These are phyloP conservation scores for Alethe diademata DNA, from an alignment of 2,113 vertebrate genomes.

Conservation along the genomic window DNA sequence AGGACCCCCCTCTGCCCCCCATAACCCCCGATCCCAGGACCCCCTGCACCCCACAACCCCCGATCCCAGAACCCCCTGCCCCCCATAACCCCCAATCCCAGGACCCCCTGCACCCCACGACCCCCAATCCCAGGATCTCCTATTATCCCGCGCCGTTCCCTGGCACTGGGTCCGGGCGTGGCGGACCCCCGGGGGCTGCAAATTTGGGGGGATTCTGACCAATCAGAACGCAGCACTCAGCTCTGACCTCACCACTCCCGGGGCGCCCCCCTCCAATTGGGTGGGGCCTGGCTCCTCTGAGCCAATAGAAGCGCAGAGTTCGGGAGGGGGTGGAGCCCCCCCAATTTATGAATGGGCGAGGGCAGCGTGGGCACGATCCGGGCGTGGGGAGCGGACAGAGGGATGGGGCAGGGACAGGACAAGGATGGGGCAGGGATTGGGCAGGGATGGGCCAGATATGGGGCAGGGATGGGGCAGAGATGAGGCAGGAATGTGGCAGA, in stretches of 20 bases:
- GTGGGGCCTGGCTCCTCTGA: rapidly evolving
- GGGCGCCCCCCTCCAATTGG: background rate
- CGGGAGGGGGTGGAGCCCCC: background rate
- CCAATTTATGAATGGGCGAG: background rate
- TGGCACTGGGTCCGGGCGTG: background rate
- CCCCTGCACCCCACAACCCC: too few relatives aligned
- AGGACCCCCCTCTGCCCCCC: too few relatives aligned
- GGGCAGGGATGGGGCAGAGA: background rate
- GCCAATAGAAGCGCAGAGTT: background rate
- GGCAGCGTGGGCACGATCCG: background rate
- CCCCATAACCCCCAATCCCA: too few relatives aligned
- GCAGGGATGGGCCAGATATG: background rate
- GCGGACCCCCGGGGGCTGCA: too few relatives aligned
- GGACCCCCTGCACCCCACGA: too few relatives aligned
- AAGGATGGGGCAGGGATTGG: rapidly evolving
- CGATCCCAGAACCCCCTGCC: too few relatives aligned
- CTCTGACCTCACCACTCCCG: rapidly evolving
- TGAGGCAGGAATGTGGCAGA: background rate
- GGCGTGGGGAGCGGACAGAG: background rate
- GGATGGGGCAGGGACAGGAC: rapidly evolving
- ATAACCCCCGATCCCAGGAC: too few relatives aligned
- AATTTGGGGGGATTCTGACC: background rate
- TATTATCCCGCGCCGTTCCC: too few relatives aligned
- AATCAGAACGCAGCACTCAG: background rate
- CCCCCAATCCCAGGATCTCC: too few relatives aligned